phyloP scores from a whole-genome alignment of 2,888 invertebrate genomes.

The Camptogramma bilineatum region DNA sequence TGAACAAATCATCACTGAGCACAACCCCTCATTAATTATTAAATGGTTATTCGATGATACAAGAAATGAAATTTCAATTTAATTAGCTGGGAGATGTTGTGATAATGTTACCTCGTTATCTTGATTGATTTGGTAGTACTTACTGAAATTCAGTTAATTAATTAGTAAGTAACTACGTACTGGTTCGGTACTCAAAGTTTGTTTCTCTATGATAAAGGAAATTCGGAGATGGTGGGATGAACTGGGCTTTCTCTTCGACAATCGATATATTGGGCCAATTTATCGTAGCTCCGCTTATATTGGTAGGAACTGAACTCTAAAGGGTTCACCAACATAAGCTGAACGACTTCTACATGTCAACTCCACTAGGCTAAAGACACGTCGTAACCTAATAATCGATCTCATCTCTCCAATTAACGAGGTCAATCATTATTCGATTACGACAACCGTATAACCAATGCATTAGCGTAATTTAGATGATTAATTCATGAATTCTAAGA shows the following conservation, averaged over 20 bases:
- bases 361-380: too few relatives aligned
- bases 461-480: constrained; percentile 54
- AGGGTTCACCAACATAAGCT: too few relatives aligned
- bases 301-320: too few relatives aligned
- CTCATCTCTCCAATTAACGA: constrained; percentile 31
- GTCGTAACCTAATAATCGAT: constrained; percentile 18
- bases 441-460: constrained; percentile 42
- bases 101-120: not conserved
- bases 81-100: not conserved
- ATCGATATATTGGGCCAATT: too few relatives aligned
- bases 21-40: too few relatives aligned
- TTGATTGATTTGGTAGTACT: not conserved
- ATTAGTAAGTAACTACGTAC: not conserved
- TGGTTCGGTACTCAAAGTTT: not conserved
- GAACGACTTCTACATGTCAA: too few relatives aligned
- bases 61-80: not conserved
- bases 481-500: constrained; percentile 49
- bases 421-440: constrained; percentile 39
- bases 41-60: too few relatives aligned
- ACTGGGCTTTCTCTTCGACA: too few relatives aligned
- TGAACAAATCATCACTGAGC: too few relatives aligned
- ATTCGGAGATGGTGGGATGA: too few relatives aligned
- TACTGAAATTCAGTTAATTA: not conserved
- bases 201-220: too few relatives aligned
- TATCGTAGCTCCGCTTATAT: too few relatives aligned